phyloP scores from a whole-genome alignment of 2,113 vertebrate genomes.

The Etia nguti region DNA sequence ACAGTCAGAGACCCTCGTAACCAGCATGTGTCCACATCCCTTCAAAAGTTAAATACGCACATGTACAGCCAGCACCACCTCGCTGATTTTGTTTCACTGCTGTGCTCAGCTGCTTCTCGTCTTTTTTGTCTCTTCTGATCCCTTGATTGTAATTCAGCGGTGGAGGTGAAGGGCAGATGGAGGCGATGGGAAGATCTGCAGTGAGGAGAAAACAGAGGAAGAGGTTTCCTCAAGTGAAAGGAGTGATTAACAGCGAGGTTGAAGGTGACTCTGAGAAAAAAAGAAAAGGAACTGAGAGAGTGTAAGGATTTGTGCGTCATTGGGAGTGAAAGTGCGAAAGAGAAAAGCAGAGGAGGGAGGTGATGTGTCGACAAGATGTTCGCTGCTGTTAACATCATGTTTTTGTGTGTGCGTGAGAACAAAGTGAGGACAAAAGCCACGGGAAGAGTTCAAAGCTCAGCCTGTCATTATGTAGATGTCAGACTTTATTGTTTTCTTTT shows the following conservation, averaged over 20 bases:
- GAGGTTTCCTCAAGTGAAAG: not conserved
- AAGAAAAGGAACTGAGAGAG: not conserved
- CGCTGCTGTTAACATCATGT: not conserved
- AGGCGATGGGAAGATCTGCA: not conserved
- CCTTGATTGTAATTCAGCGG: conserved; percentile 26
- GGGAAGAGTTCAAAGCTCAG: not conserved
- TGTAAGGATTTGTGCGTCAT: not conserved
- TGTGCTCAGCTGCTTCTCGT: not conserved
- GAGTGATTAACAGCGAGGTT: conserved; percentile 1
- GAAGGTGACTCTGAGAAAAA: conserved; percentile 19
- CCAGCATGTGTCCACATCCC: not conserved
- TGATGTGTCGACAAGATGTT: not conserved
- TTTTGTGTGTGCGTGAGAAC: not conserved
- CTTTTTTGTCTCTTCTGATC: not conserved
- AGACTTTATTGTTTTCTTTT: not conserved
- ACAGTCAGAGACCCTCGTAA: not conserved
- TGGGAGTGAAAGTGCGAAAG: not conserved
- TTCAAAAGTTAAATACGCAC: not conserved
- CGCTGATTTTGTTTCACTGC: not conserved
- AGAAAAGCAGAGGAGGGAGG: not conserved
- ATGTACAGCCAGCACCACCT: not conserved
- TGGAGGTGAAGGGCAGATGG: conserved; percentile 8
- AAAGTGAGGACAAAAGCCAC: not conserved
- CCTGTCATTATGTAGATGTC: not conserved
- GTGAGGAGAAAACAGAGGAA: not conserved